phyloP scores from a whole-genome alignment of 2,797 vertebrate species.

The Petrocephalus schoutedeni region DNA sequence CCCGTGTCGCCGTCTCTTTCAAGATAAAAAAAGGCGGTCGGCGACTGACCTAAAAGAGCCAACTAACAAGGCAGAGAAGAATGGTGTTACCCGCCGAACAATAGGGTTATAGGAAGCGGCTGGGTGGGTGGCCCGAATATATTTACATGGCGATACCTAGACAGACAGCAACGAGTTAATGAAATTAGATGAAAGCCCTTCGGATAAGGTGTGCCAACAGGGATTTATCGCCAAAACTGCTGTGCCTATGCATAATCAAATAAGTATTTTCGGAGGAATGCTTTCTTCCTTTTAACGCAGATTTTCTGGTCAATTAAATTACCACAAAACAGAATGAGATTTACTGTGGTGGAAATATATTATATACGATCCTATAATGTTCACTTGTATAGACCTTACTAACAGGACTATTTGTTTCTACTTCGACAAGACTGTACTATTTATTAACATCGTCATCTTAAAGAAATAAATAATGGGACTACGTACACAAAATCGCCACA shows the following conservation, averaged over 20 bases:
- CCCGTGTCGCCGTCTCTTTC: conserved; percentile 38
- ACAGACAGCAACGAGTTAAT: conserved; percentile 33
- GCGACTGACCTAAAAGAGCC: conserved; percentile 47
- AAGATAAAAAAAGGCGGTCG: conserved; percentile 44
- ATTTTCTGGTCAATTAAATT: not conserved
- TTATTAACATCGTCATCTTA: not conserved
- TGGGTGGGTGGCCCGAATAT: conserved; percentile 49
- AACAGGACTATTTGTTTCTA: not conserved
- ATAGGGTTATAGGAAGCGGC: conserved; percentile 44
- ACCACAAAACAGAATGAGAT: not conserved
- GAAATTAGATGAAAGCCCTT: conserved; percentile 28
- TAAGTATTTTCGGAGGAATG: conserved; percentile 1
- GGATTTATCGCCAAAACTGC: conserved; percentile 15
- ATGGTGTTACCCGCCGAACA: conserved; percentile 37
- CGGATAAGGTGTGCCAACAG: conserved; percentile 19
- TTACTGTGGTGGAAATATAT: not conserved
- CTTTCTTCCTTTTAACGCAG: not conserved
- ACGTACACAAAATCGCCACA: not conserved
- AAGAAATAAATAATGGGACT: not conserved
- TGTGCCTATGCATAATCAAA: not conserved
- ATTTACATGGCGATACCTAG: conserved; percentile 40
- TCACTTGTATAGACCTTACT: not conserved
- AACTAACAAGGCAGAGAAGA: conserved; percentile 40
- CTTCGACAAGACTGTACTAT: not conserved
- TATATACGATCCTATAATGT: not conserved